A percentile compares a stretch with the other conserved stretches of the same genome.
Conservation (phyloP, 2,113 vertebrate species). For the Cnemophilus loriae region DNA sequence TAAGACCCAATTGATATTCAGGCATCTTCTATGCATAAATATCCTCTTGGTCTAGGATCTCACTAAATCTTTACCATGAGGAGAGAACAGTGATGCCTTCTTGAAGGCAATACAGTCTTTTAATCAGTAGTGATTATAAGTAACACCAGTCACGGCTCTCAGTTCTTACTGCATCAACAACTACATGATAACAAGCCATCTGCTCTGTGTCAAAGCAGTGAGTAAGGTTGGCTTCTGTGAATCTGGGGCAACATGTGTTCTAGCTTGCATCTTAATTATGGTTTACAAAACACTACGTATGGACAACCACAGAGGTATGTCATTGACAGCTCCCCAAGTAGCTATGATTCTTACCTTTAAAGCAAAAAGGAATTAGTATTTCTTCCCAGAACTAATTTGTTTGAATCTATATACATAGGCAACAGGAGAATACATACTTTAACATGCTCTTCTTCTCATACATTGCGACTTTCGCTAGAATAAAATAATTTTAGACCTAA, state of each 20-base stretch:
- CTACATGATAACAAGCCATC: conserved; percentile 14
- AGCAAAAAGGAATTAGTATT: neutral
- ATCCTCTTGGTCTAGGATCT: neutral
- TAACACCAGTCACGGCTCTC: neutral
- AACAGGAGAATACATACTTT: neutral
- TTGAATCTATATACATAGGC: neutral
- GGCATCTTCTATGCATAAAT: neutral
- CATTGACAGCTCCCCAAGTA: neutral
- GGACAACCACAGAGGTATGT: neutral
- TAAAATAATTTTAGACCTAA: neutral
- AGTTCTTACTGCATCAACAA: conserved; percentile 6
- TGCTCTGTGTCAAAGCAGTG: conserved; percentile 21
- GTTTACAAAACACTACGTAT: neutral
- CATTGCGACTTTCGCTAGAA: neutral
- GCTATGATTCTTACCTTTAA: neutral
- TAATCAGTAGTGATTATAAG: neutral
- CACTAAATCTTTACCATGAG: neutral
- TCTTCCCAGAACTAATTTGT: neutral
- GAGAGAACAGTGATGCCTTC: neutral
- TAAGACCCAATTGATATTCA: neutral
- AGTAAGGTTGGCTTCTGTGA: conserved; percentile 29
- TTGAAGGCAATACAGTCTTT: neutral
- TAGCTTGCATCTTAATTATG: conserved; percentile 28
- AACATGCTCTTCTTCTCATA: neutral
- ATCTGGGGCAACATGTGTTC: conserved; percentile 35